These are phyloP conservation scores for Lepetodrilus schrolli DNA, from an alignment of 2,888 invertebrate species.

Conservation along the genomic window DNA sequence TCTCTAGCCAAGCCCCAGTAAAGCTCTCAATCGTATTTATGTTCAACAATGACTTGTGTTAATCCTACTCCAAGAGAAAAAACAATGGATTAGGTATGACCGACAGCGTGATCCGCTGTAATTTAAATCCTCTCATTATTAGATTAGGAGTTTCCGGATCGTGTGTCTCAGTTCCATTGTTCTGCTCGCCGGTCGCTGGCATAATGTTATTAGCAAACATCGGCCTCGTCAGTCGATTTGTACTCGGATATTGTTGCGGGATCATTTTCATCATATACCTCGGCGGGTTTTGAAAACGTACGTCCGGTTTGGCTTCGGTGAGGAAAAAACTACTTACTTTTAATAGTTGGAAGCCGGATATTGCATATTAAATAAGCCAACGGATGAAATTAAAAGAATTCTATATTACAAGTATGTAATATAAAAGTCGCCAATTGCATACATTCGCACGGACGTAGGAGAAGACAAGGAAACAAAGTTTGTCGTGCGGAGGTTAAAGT, in stretches of 20 bases:
- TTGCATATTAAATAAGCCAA: too few relatives aligned
- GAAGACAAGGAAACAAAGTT: neutral
- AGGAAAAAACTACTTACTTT: too few relatives aligned
- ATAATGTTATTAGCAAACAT: conserved; percentile 25
- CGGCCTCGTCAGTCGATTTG: conserved; percentile 9
- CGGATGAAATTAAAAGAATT: too few relatives aligned
- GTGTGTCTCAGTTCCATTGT: conserved; percentile 18
- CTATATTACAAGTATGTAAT: too few relatives aligned
- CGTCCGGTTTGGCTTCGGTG: too few relatives aligned
- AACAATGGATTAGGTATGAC: conserved; percentile 20
- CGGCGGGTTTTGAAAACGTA: neutral
- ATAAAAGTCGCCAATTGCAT: neutral
- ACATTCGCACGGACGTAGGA: neutral
- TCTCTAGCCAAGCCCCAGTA: neutral
- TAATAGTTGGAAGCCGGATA: too few relatives aligned
- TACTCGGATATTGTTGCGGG: conserved; percentile 10
- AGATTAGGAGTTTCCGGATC: conserved; percentile 11
- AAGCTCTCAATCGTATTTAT: neutral
- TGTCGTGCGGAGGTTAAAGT: too few relatives aligned
- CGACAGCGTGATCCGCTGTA: conserved; percentile 16
- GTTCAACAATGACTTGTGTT: neutral
- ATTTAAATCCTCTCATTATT: conserved; percentile 26
- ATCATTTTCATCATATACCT: neutral
- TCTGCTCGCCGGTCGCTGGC: neutral
- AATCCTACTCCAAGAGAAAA: neutral